A percentile compares a stretch with the other conserved stretches of the same genome.
These are phyloP conservation scores for Habrosyne pyritoides DNA, from an alignment of 2,888 invertebrate species.

Conservation along the genomic window DNA sequence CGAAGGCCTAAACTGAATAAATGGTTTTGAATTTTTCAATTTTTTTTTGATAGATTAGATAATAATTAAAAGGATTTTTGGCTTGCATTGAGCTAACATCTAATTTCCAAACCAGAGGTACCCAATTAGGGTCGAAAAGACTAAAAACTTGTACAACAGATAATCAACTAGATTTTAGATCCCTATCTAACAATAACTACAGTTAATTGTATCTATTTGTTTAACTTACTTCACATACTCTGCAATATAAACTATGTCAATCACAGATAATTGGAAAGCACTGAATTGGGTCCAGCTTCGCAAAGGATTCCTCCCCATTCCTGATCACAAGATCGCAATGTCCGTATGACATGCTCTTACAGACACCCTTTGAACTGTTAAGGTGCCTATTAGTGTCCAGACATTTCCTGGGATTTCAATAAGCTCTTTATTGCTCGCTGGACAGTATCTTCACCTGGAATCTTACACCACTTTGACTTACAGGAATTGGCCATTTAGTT, in stretches of 20 bases:
- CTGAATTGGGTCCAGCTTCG: neutral
- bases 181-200: neutral
- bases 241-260: slow-evolving; percentile 2
- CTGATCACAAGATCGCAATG: slow-evolving; percentile 6
- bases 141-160: no score
- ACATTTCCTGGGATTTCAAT: slow-evolving; percentile 41
- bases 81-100: no score
- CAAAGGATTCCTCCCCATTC: slow-evolving; percentile 16
- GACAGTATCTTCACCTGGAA: slow-evolving; percentile 20
- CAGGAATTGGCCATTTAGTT: neutral
- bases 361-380: slow-evolving; percentile 20
- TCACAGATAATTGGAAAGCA: neutral
- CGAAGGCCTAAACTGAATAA: no score
- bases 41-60: no score
- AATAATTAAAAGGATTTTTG: no score
- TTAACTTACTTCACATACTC: neutral
- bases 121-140: no score
- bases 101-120: no score
- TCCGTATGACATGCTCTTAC: slow-evolving; percentile 14
- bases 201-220: neutral
- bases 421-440: slow-evolving; percentile 37
- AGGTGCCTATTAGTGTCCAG: slow-evolving; percentile 22
- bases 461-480: slow-evolving; percentile 19
- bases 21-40: no score
- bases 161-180: neutral